A percentile compares a stretch with the other conserved stretches of the same genome.
Evolutionary conservation across 2,888 invertebrate genomes (phyloP).

Genomic region (Drosophila affinis): DNA sequence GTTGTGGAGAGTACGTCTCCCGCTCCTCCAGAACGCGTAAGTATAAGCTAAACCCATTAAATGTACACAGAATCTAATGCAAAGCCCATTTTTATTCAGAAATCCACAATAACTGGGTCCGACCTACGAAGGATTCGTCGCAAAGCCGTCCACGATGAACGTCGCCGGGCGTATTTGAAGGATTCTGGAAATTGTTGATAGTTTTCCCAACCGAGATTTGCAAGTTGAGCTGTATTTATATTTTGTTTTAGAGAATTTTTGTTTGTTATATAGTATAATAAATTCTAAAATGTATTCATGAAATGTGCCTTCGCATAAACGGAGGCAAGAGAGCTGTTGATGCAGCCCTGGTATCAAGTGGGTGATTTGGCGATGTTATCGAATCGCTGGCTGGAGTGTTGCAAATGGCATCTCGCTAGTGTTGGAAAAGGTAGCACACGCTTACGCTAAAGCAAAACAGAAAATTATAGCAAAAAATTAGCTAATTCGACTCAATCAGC

Average conservation of each 20-base stretch:
- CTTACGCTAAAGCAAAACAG: slow-evolving; percentile 46
- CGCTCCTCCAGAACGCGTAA: background rate
- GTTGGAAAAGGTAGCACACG: slow-evolving; percentile 27
- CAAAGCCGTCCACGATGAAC: background rate
- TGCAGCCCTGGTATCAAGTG: background rate
- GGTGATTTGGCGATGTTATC: background rate
- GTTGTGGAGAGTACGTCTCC: background rate
- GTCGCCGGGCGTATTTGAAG: background rate
- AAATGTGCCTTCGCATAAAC: background rate
- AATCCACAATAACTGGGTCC: background rate
- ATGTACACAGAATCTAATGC: background rate
- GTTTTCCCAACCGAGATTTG: too few species aligned
- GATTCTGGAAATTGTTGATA: too few species aligned
- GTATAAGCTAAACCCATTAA: background rate
- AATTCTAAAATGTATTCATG: background rate
- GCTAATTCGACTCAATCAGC: slow-evolving; percentile 53
- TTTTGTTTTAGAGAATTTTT: background rate
- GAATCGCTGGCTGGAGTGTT: slow-evolving; percentile 14
- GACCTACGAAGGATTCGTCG: background rate
- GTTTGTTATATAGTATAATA: background rate
- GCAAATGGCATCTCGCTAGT: slow-evolving; percentile 16
- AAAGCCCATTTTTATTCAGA: background rate
- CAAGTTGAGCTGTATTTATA: background rate
- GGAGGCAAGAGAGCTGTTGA: background rate
- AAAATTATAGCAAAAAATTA: slow-evolving; percentile 56